Evolutionary conservation across 2,797 vertebrate genomes (phyloP).

Genomic region (Falco rusticolus): DNA sequence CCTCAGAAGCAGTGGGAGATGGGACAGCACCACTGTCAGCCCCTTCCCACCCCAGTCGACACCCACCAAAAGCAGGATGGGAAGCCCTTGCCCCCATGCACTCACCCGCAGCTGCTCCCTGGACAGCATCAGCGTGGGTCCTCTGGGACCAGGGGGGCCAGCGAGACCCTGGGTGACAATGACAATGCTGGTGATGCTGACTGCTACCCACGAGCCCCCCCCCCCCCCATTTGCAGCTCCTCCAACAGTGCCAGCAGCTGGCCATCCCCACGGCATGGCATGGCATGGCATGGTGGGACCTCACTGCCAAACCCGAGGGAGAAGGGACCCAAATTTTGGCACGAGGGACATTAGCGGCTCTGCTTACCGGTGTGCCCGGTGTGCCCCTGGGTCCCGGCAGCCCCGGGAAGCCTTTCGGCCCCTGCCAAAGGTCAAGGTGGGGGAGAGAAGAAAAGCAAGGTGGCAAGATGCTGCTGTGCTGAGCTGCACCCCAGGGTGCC

Average conservation of each 20-base stretch:
- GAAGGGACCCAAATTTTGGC: not conserved
- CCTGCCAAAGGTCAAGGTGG: conserved; percentile 68
- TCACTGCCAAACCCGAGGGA: accelerated
- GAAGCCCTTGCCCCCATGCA: accelerated
- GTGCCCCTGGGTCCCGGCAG: conserved; percentile 78
- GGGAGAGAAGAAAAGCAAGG: not conserved
- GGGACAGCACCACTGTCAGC: not conserved
- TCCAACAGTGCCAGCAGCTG: not conserved
- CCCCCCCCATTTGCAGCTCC: accelerated
- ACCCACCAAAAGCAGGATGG: not conserved
- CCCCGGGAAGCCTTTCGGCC: conserved; percentile 87
- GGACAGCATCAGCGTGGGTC: conserved; percentile 76
- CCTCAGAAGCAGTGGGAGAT: not conserved
- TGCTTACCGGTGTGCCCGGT: conserved; percentile 81
- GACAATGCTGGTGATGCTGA: not conserved
- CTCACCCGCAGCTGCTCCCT: conserved; percentile 81
- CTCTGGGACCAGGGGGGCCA: conserved; percentile 82
- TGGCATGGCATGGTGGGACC: not conserved
- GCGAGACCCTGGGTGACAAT: conserved; percentile 79
- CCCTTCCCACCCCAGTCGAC: not conserved
- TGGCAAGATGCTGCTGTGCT: not conserved
- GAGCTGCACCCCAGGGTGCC: not conserved
- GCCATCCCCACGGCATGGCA: accelerated
- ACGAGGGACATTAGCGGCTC: accelerated
- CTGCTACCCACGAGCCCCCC: not conserved